phyloP scores from a whole-genome alignment of 2,113 vertebrate species.

The Dipodomys stephensi region DNA sequence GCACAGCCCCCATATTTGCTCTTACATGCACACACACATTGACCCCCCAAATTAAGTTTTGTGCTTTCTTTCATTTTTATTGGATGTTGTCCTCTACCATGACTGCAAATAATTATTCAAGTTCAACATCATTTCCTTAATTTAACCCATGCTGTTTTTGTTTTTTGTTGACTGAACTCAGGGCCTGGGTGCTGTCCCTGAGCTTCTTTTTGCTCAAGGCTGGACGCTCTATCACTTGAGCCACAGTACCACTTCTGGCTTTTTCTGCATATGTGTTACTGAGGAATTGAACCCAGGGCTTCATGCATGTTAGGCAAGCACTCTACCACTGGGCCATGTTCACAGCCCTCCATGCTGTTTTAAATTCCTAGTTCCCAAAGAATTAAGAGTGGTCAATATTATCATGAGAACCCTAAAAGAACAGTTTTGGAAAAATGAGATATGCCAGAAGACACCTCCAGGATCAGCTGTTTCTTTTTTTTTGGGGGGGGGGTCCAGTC shows the following conservation, averaged over 20 bases:
- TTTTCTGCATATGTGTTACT: too few relatives aligned
- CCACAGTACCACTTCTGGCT: too few relatives aligned
- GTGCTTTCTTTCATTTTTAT: constrained; percentile 39
- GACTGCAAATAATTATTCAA: constrained; percentile 1
- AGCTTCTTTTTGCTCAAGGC: too few relatives aligned
- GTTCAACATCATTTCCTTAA: constrained; percentile 42
- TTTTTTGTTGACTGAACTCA: too few relatives aligned
- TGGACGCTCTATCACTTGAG: too few relatives aligned
- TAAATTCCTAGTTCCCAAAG: constrained; percentile 13
- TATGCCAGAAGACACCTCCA: not conserved
- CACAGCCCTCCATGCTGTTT: not conserved
- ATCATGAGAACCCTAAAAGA: constrained; percentile 1
- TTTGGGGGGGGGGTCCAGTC: too few relatives aligned
- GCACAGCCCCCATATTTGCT: not conserved
- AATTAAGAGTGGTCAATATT: not conserved
- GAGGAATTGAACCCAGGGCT: too few relatives aligned
- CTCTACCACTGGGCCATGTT: too few relatives aligned
- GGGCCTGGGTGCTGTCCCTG: too few relatives aligned
- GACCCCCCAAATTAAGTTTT: too few relatives aligned
- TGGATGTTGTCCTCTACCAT: constrained; percentile 23
- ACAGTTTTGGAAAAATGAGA: constrained; percentile 1
- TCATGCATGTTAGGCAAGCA: too few relatives aligned
- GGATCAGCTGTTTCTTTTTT: not conserved
- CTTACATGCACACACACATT: not conserved
- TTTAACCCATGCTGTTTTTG: not conserved